Conservation (phyloP, 2,113 vertebrate genomes). For the Cercocebus atys region DNA sequence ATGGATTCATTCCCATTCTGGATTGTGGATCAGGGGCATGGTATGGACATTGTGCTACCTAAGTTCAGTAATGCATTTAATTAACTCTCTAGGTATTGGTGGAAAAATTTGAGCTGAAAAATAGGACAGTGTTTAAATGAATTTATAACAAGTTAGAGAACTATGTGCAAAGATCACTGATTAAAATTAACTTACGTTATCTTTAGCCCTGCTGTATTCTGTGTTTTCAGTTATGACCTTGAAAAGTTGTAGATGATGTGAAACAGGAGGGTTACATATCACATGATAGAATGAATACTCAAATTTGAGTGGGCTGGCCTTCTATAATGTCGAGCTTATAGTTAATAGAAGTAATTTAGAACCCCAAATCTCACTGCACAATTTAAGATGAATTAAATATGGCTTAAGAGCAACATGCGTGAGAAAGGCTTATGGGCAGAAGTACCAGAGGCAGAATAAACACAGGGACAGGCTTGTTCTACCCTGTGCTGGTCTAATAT, state of each 20-base stretch:
- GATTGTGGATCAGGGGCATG: background rate
- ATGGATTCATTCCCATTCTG: background rate
- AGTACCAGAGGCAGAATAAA: background rate
- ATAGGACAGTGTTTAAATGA: background rate
- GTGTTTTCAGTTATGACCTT: conserved; percentile 7
- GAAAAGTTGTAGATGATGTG: background rate
- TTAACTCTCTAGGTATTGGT: background rate
- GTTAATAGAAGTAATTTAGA: background rate
- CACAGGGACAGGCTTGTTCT: background rate
- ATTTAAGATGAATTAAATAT: conserved; percentile 35
- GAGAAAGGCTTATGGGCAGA: conserved; percentile 4
- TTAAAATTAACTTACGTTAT: conserved; percentile 25
- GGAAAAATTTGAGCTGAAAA: conserved; percentile 24
- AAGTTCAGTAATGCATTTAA: background rate
- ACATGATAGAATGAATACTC: background rate
- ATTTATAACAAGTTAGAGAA: background rate
- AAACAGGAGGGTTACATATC: background rate
- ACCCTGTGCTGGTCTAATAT: background rate
- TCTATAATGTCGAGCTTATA: background rate
- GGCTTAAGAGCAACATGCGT: background rate
- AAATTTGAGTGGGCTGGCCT: background rate
- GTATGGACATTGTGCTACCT: background rate
- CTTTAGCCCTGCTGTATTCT: background rate
- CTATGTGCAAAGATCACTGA: background rate
- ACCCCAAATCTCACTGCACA: background rate